Base-by-base conservation (phyloP, 2,888 invertebrate genomes). In the Ochropacha duplaris region DNA sequence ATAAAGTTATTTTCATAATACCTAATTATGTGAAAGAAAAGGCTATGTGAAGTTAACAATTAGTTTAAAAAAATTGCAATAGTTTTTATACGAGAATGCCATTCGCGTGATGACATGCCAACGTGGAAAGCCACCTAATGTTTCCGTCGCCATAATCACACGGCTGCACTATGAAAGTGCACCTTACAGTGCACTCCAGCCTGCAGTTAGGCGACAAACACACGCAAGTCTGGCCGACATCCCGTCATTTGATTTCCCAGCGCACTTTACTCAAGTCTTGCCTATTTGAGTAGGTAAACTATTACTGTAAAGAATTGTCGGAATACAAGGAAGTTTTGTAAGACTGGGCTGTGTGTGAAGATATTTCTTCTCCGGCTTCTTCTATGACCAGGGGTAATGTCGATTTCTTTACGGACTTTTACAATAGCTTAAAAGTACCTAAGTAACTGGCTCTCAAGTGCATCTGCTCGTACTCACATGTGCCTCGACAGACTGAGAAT, bases 131-230 rank as follows among this genome's bases (percentile, higher is more conserved):
- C 74, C 63, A 66, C 59, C 62, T 67, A 60, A 58, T 60, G 66
- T 76, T 76, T 77, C 73, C 77, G 72, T 57, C 64, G 50, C 74
- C 66, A 64, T 82, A 84, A 84, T 78, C 71, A 76, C 74, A 68
- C 67, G 65, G 67, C 58, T 71, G 62, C 56, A 57, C 70, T 71
- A 73, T 74, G 75, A 81, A 79, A 78, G 74, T 71, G 70, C 71
- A 71, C 69, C 68, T 62, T 65, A 65, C 55, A 54, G 54, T 54
- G 54, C 68, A 67, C 66, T 69, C 66, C 50, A 62, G 63, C 55
- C 57, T 55, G 56, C 56, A 16, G 50, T 55, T 50, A 69, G 60
- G 68, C 60, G 57, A 59, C 55, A 65, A 65, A 60, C 62, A 64
- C 71, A 71, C 68, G 72, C 72, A 65, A 68, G 69, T 67, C 64